These are phyloP conservation scores for Elephas maximus DNA, from an alignment of 2,113 vertebrate species.

Conservation along the genomic window DNA sequence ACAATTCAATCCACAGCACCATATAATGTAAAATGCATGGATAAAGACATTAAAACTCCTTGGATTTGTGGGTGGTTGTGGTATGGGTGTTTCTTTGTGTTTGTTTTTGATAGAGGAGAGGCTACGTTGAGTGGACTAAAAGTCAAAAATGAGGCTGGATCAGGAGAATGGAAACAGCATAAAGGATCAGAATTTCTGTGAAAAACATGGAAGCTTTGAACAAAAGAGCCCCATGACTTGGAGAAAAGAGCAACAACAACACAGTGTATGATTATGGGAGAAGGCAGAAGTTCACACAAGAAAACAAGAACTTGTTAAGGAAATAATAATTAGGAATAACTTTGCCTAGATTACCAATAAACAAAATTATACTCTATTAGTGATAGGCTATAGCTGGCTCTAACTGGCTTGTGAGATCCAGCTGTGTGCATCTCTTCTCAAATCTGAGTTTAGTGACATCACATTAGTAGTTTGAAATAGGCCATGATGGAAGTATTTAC, in stretches of 20 bases:
- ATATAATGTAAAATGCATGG: background rate
- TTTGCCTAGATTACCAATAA: background rate
- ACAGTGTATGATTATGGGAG: background rate
- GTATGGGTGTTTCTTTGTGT: background rate
- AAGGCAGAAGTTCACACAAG: background rate
- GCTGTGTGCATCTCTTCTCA: background rate
- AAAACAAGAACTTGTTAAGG: background rate
- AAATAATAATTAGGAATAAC: background rate
- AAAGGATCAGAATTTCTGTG: constrained; percentile 28
- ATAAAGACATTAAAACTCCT: background rate
- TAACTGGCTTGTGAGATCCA: background rate
- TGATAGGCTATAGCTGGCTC: background rate
- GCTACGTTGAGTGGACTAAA: background rate
- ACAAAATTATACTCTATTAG: background rate
- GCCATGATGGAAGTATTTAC: background rate
- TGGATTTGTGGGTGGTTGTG: background rate
- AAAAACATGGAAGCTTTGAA: background rate
- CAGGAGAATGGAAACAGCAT: background rate
- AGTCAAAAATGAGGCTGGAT: background rate
- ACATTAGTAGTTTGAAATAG: background rate
- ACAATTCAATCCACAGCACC: background rate
- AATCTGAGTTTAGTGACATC: background rate
- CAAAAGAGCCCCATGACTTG: background rate
- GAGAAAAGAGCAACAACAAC: background rate
- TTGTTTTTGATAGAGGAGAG: background rate